These are phyloP conservation scores for Agapornis roseicollis DNA, from an alignment of 2,113 vertebrate species.

Conservation along the genomic window DNA sequence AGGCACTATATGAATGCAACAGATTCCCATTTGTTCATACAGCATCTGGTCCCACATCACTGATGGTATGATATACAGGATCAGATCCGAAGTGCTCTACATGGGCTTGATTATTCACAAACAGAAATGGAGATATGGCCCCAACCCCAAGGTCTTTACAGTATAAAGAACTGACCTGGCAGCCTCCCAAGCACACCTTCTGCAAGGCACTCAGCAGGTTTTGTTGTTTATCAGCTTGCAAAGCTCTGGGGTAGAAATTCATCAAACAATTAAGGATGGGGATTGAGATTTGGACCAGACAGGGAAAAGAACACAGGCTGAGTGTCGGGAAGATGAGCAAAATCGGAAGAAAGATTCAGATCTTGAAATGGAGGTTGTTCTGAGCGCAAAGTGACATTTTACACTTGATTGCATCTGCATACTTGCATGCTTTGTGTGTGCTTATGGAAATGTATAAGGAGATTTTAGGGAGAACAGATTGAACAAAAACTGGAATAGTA, in stretches of 20 bases:
- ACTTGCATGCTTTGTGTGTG: not conserved
- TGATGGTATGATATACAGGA: slow-evolving; percentile 16
- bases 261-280: not conserved
- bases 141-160: not conserved
- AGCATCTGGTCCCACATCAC: slow-evolving; percentile 47
- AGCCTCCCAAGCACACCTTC: slow-evolving; percentile 34
- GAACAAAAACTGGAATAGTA: not conserved
- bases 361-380: not conserved
- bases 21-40: slow-evolving; percentile 62
- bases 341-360: not conserved
- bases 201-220: not conserved
- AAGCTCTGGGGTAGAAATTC: not conserved
- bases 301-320: not conserved
- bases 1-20: slow-evolving; percentile 53
- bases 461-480: not conserved
- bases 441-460: not conserved
- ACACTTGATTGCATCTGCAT: not conserved
- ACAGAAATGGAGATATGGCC: not conserved
- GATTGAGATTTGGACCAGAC: not conserved
- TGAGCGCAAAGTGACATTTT: not conserved
- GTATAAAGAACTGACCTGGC: not conserved
- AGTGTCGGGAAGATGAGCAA: not conserved
- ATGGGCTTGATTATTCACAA: slow-evolving; percentile 9
- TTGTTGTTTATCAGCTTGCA: not conserved
- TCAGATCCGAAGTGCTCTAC: not conserved